A percentile compares a stretch with the other conserved stretches of the same genome.
Conservation (phyloP, 2,888 invertebrate genomes). For the Acleris sparsana region DNA sequence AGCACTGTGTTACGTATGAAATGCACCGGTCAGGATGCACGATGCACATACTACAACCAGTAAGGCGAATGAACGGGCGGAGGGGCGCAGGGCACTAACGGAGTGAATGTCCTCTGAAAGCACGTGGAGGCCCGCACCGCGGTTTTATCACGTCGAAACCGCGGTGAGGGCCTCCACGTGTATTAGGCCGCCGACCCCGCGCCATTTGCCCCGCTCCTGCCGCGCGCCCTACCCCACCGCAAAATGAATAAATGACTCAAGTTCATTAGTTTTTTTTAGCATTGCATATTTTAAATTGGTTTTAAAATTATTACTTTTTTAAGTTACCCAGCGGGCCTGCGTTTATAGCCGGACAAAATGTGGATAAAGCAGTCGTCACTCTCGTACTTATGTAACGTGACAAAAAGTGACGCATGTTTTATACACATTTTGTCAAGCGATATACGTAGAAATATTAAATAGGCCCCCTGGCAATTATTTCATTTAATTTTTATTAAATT, state of each 20-base stretch:
- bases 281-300: slow-evolving; percentile 1
- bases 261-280: slow-evolving; percentile 29
- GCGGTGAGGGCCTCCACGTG: slow-evolving; percentile 81
- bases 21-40: slow-evolving; percentile 77
- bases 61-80: slow-evolving; percentile 49
- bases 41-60: slow-evolving; percentile 73
- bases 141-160: slow-evolving; percentile 68
- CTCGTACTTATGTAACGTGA: too few species aligned
- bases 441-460: too few species aligned
- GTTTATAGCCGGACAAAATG: too few species aligned
- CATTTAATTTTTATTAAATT: background rate
- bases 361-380: too few species aligned
- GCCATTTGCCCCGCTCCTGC: slow-evolving; percentile 57
- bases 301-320: too few species aligned
- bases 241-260: slow-evolving; percentile 35
- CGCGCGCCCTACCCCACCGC: slow-evolving; percentile 53
- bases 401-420: too few species aligned
- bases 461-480: background rate
- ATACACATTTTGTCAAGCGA: too few species aligned
- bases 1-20: slow-evolving; percentile 74
- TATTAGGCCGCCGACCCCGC: slow-evolving; percentile 70
- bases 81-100: slow-evolving; percentile 56
- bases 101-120: slow-evolving; percentile 62
- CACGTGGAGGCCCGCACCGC: slow-evolving; percentile 81
- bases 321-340: too few species aligned